These are phyloP conservation scores for Girardinichthys multiradiatus DNA, from an alignment of 2,113 vertebrate species.

Conservation along the genomic window DNA sequence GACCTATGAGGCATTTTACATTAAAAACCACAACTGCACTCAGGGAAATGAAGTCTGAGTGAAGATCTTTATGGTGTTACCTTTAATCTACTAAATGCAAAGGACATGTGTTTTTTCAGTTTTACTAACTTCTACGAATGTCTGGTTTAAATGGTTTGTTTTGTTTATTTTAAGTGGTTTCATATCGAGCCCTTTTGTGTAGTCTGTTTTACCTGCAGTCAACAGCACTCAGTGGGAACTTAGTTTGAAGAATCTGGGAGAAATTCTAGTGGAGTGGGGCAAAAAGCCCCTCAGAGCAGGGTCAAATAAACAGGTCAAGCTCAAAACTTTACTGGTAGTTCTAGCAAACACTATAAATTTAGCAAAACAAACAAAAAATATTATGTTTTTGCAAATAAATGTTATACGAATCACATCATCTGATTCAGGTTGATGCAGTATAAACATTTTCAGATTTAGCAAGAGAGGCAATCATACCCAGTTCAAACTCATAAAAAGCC, in stretches of 20 bases:
- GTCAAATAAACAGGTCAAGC: no score
- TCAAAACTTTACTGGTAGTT: no score
- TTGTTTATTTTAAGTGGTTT: not conserved
- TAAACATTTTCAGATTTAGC: no score
- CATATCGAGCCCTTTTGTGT: no score
- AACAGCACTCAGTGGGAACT: not conserved
- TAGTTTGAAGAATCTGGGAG: not conserved
- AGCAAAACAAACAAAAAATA: no score
- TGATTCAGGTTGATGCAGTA: no score
- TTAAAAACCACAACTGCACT: conserved; percentile 28
- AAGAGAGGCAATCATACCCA: no score
- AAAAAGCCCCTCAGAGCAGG: no score
- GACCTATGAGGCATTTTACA: conserved; percentile 50
- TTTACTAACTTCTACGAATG: not conserved
- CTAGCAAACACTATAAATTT: no score
- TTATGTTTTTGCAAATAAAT: no score
- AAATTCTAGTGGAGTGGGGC: not conserved
- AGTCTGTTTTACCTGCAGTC: not conserved
- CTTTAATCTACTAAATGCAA: conserved; percentile 8
- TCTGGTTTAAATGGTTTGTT: not conserved
- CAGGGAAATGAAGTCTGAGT: conserved; percentile 12
- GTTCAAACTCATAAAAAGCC: no score
- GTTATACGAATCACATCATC: not conserved
- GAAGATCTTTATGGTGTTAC: not conserved
- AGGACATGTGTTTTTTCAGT: not conserved